Percentiles rank a stretch among this genome's conserved stretches.
Conservation (phyloP, 2,888 invertebrate genomes). For the Caenorhabditis afra region DNA sequence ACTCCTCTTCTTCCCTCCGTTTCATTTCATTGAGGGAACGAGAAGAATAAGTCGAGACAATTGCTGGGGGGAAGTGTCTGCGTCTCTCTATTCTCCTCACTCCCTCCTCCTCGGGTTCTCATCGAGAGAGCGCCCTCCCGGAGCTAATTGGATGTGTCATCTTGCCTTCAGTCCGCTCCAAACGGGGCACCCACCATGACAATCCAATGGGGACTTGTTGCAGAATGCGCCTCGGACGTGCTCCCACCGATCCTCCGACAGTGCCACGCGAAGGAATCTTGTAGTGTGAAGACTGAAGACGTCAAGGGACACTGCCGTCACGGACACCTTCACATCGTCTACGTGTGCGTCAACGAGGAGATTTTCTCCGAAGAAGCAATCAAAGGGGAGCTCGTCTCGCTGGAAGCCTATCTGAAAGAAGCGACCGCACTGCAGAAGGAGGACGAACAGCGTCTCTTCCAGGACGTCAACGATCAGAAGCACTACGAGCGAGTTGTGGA, state of each 20-base stretch:
- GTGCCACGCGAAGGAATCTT: slow-evolving; percentile 81
- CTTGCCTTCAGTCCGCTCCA: not conserved
- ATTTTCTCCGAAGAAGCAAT: slow-evolving; percentile 79
- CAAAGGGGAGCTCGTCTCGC: slow-evolving; percentile 71
- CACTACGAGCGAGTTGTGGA: slow-evolving; percentile 48
- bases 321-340: slow-evolving; percentile 56
- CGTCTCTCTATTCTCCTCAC: not conserved
- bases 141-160: slow-evolving; percentile 12
- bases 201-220: slow-evolving; percentile 17
- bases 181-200: not conserved
- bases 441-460: slow-evolving; percentile 28
- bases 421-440: slow-evolving; percentile 21
- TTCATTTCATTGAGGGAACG: slow-evolving; percentile 9
- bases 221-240: slow-evolving; percentile 78
- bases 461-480: slow-evolving; percentile 32
- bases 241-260: slow-evolving; percentile 74
- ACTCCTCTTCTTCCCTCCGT: slow-evolving; percentile 9
- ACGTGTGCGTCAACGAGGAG: slow-evolving; percentile 75
- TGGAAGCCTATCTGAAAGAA: slow-evolving; percentile 59
- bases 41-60: not conserved
- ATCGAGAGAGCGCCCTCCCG: not conserved
- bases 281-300: slow-evolving; percentile 79
- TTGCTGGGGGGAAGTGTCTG: not conserved
- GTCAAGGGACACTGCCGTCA: slow-evolving; percentile 48
- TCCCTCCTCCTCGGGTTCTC: not conserved